phyloP scores from a whole-genome alignment of 2,888 invertebrate species.

The Plemyria rubiginata region DNA sequence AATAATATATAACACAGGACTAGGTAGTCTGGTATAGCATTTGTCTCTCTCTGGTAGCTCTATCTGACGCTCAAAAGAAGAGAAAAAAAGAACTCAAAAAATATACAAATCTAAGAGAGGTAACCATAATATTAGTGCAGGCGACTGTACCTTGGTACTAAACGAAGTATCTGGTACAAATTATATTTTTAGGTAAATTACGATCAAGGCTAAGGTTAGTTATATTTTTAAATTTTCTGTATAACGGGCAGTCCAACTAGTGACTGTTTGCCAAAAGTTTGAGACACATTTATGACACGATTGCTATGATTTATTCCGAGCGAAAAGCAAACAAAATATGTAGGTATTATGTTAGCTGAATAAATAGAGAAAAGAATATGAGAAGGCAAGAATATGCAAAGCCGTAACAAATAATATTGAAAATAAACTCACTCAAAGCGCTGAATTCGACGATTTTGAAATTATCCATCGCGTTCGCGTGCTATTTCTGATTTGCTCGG shows the following conservation, averaged over 20 bases:
- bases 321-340: background rate
- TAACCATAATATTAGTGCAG: background rate
- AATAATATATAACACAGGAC: no score
- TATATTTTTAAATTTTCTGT: constrained; percentile 20
- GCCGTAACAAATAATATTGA: background rate
- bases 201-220: constrained; percentile 17
- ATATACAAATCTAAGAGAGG: no score
- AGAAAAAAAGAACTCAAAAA: no score
- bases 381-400: no score
- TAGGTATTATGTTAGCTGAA: background rate
- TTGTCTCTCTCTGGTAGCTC: no score
- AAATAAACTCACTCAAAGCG: constrained; percentile 67
- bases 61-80: no score
- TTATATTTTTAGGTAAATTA: constrained; percentile 3
- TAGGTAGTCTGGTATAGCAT: no score
- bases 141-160: background rate
- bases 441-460: constrained; percentile 69
- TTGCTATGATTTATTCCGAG: constrained; percentile 7
- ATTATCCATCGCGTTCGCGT: constrained; percentile 61
- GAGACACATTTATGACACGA: constrained; percentile 6
- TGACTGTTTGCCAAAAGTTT: constrained; percentile 26
- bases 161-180: background rate
- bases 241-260: constrained; percentile 10
- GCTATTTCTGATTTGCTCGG: constrained; percentile 28
- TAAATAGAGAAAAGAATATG: no score